These are phyloP conservation scores for Margarornis squamiger DNA, from an alignment of 2,797 vertebrate species.

Conservation along the genomic window DNA sequence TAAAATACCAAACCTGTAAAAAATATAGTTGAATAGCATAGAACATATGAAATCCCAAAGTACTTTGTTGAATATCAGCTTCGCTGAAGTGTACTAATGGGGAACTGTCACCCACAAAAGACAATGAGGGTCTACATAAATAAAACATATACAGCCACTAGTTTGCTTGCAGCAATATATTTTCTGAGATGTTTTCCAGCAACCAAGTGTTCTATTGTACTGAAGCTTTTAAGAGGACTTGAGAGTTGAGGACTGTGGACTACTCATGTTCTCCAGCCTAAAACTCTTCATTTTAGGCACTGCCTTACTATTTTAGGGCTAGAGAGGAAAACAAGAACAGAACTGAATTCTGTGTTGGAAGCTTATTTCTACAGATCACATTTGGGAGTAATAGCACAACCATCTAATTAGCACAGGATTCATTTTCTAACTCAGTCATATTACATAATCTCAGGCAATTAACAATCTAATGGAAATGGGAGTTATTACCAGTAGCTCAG, in stretches of 20 bases:
- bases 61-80: not conserved
- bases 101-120: not conserved
- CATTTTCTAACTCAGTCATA: not conserved
- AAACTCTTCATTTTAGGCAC: not conserved
- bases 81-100: not conserved
- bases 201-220: not conserved
- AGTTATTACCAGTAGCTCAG: not conserved
- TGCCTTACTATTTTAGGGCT: not conserved
- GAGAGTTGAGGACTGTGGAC: not conserved
- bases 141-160: not conserved
- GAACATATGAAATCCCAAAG: not conserved
- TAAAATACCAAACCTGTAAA: not conserved
- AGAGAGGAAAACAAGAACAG: not conserved
- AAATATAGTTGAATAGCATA: not conserved
- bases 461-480: not conserved
- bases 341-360: not conserved
- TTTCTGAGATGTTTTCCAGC: not conserved
- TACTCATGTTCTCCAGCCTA: not conserved
- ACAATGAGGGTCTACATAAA: not conserved
- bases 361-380: not conserved
- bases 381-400: not conserved
- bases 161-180: not conserved
- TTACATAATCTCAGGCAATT: not conserved
- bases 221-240: not conserved
- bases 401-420: not conserved